Percentiles rank a stretch among this genome's conserved stretches.
phyloP scores from a whole-genome alignment of 1,140 invertebrate genomes.

The Ceratosolen fusciceps region DNA sequence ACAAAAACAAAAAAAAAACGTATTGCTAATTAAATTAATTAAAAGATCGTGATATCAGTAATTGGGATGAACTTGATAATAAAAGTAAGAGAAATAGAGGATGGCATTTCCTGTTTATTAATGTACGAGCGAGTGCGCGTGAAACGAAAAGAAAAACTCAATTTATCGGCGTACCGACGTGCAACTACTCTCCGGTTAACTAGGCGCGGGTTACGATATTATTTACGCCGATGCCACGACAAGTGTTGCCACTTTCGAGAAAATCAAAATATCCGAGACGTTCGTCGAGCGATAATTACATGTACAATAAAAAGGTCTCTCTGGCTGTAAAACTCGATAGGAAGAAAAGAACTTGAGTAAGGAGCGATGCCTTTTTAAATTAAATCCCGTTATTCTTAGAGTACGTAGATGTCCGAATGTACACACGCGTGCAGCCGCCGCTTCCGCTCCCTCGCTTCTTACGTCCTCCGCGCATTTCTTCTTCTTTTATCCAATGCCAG shows the following conservation, averaged over 20 bases:
- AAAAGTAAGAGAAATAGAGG: no score
- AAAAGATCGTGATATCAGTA: no score
- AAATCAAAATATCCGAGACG: not conserved
- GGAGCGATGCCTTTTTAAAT: not conserved
- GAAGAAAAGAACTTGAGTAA: not conserved
- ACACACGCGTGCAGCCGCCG: not conserved
- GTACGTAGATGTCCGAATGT: not conserved
- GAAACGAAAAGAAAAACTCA: not conserved
- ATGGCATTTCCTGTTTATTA: not conserved
- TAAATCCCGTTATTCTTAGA: constrained; percentile 6
- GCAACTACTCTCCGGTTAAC: no score
- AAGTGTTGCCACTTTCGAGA: not conserved
- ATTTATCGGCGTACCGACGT: not conserved
- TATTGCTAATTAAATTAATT: no score
- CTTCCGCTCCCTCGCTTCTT: not conserved
- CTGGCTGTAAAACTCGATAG: not conserved
- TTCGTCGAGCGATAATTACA: not conserved
- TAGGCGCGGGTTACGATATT: not conserved
- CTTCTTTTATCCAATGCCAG: no score
- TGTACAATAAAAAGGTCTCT: not conserved
- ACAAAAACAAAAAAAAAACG: no score
- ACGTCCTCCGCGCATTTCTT: not conserved
- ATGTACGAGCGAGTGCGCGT: not conserved
- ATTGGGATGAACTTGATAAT: no score
- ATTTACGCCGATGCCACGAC: not conserved